Base-by-base conservation (phyloP, 1,140 invertebrate species). In the Scylla paramamosain region DNA sequence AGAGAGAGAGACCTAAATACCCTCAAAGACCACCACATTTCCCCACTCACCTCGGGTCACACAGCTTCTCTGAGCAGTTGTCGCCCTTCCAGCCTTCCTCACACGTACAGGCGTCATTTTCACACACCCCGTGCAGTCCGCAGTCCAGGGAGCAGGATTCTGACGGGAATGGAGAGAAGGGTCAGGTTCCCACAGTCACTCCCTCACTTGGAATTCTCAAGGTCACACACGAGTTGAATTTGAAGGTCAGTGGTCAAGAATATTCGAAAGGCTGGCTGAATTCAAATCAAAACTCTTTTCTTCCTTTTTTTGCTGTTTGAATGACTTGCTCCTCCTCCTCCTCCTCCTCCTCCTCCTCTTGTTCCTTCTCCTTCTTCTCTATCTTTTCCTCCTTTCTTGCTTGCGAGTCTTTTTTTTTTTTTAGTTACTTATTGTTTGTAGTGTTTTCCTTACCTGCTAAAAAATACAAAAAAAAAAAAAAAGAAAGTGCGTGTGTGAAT, bases 61-160 rank as follows among this genome's bases (percentile, higher is more conserved):
- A 96, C 14, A 96, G 94, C 10, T 91, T 83, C 31, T 96, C 96
- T 97, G 99, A 99, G 97, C 99, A 99, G 93, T 98, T 98, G 93
- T 98, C 98, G 31, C 99, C 99, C 48, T 98, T 98, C 99, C 99
- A 99, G 16, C 99, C 99, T 10, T 98, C 97, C 95, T 98, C 97
- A 97, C 99, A 99, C 90, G 98, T 98, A 97, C 99, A 99, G 0
- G 98, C 97, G 96, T 99, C 98, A 93, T 99, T 98, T 52, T 99
- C 98, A 97, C 99, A 99, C 96, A 96, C 94, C 12, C 99, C 99
- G 97, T 99, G 98, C 88, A 97, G 97, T 4, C 99, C 98, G 97
- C 99, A 99, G 96, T 99, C 98, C 93, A 99, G 97, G 96, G 99
- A 98, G 97, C 99, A 99, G 10, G 99, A 97, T 97, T 99, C 99